Evolutionary conservation across 2,113 vertebrate genomes (phyloP).

Genomic region (Acrocephalus arundinaceus): DNA sequence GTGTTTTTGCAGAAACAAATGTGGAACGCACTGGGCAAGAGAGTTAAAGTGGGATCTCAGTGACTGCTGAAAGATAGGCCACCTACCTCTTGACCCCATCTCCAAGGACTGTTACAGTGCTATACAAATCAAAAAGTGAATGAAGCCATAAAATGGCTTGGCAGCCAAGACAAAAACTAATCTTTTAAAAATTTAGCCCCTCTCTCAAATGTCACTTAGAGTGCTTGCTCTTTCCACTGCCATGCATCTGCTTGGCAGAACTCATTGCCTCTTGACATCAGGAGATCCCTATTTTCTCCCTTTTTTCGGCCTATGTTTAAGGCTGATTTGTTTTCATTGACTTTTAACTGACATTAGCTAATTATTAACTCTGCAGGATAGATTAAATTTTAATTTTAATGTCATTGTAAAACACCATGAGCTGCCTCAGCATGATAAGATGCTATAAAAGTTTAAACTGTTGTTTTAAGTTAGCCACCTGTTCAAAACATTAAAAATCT

Average conservation of each 20-base stretch:
- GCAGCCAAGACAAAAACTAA: not conserved
- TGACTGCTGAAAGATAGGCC: not conserved
- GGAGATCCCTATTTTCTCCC: not conserved
- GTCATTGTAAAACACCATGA: conserved; percentile 60
- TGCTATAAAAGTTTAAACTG: conserved; percentile 65
- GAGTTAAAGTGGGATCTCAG: not conserved
- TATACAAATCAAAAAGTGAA: not conserved
- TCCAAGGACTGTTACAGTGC: not conserved
- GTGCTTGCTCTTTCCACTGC: not conserved
- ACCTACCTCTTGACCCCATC: not conserved
- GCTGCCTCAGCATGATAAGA: conserved; percentile 59
- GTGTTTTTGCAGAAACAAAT: not conserved
- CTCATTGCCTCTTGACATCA: not conserved
- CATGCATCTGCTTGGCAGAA: not conserved
- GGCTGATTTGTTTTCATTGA: conserved; percentile 62
- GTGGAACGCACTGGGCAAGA: not conserved
- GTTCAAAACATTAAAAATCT: conserved; percentile 61
- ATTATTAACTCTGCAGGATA: conserved; percentile 70
- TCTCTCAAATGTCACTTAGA: not conserved
- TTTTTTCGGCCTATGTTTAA: conserved; percentile 33
- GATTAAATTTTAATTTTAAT: conserved; percentile 77
- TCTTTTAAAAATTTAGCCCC: not conserved
- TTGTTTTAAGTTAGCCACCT: conserved; percentile 70
- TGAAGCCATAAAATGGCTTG: not conserved
- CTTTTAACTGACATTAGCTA: conserved; percentile 72